Evolutionary conservation across 2,797 vertebrate genomes (phyloP).

Genomic region (Sphaeramia orbicularis): DNA sequence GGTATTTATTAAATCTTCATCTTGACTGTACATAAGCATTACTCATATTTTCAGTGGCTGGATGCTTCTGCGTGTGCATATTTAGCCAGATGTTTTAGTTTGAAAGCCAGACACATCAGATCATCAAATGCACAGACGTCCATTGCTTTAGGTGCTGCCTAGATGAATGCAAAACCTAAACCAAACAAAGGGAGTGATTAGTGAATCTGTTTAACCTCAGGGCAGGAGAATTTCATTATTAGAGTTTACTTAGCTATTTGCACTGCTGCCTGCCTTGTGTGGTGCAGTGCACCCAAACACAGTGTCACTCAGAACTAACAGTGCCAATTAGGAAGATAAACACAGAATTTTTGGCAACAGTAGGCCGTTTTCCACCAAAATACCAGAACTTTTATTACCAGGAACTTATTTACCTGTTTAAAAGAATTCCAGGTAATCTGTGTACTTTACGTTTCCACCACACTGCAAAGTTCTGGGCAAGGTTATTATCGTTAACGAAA

Average conservation of each 20-base stretch:
- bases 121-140: conserved; percentile 3
- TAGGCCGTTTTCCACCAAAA: not conserved
- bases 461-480: no score
- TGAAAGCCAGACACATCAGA: conserved; percentile 10
- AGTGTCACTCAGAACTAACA: conserved; percentile 23
- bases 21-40: conserved; percentile 24
- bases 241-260: conserved; percentile 66
- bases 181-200: conserved; percentile 66
- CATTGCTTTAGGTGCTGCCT: conserved; percentile 5
- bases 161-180: conserved; percentile 49
- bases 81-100: conserved; percentile 14
- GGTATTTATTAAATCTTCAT: conserved; percentile 28
- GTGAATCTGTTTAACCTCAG: conserved; percentile 62
- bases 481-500: no score
- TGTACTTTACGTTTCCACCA: no score
- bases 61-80: conserved; percentile 13
- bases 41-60: conserved; percentile 22
- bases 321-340: conserved; percentile 46
- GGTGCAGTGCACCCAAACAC: conserved; percentile 22
- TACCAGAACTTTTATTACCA: no score
- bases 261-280: conserved; percentile 32
- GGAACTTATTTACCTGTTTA: no score
- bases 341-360: conserved; percentile 12
- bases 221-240: conserved; percentile 46
- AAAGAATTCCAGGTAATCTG: no score